Percentiles rank a stretch among this genome's conserved stretches.
Conservation (phyloP, 2,888 invertebrate genomes). For the Allophyes oxyacanthae region DNA sequence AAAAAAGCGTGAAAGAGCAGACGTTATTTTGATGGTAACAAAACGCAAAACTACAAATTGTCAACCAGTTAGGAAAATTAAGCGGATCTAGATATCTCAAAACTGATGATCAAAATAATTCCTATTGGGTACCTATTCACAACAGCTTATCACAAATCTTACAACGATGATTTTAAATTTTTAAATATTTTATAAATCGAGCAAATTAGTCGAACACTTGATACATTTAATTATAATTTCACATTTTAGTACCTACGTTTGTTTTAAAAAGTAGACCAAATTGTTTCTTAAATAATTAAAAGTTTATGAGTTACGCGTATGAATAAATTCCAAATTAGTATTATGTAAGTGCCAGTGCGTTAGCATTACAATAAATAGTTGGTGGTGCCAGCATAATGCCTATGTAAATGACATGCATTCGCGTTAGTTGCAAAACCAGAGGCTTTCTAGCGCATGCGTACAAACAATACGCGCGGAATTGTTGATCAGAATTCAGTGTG, state of each 20-base stretch:
- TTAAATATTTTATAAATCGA: no score
- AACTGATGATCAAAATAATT: no score
- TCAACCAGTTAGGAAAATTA: background rate
- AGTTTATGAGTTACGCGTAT: no score
- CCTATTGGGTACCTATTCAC: no score
- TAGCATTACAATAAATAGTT: constrained; percentile 41
- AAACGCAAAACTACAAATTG: background rate
- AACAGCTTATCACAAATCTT: no score
- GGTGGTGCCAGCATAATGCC: constrained; percentile 48
- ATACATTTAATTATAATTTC: no score
- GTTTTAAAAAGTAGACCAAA: background rate
- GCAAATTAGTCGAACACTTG: no score
- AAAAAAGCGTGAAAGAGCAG: background rate
- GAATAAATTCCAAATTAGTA: no score
- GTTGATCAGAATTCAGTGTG: constrained; percentile 54
- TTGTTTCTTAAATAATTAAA: background rate
- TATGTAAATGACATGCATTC: constrained; percentile 62
- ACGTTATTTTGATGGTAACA: constrained; percentile 1
- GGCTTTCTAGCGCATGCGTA: constrained; percentile 73
- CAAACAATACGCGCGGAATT: constrained; percentile 61
- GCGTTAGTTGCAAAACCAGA: constrained; percentile 68
- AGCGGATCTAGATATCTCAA: no score
- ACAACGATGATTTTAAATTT: no score
- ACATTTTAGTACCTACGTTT: no score
- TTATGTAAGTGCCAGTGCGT: constrained; percentile 11